phyloP scores from a whole-genome alignment of 2,797 vertebrate species.

The Monodelphis domestica region DNA sequence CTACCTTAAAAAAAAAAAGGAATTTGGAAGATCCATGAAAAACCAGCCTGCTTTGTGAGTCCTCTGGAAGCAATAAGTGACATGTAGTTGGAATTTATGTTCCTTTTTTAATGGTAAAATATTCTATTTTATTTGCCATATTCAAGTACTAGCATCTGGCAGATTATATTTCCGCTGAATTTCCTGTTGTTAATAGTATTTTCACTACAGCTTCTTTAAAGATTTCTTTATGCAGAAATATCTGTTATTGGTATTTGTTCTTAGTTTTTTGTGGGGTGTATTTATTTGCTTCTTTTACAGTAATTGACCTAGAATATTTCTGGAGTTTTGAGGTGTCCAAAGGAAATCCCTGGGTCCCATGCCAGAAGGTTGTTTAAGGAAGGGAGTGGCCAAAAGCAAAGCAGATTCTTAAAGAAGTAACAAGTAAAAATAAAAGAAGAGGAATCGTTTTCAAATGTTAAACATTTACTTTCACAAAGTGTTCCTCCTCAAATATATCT shows the following conservation, averaged over 20 bases:
- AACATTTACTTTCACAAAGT: too few species aligned
- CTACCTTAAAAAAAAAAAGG: conserved; percentile 53
- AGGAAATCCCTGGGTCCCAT: too few species aligned
- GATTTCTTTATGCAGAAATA: neutral
- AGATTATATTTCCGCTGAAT: conserved; percentile 66
- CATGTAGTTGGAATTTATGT: conserved; percentile 31
- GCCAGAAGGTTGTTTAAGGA: too few species aligned
- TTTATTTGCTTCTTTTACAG: conserved; percentile 76
- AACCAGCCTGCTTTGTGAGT: conserved; percentile 47
- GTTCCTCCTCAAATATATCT: too few species aligned
- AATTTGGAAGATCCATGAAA: conserved; percentile 64
- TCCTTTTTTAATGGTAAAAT: conserved; percentile 64
- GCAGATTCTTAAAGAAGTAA: too few species aligned
- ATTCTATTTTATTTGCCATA: conserved; percentile 68
- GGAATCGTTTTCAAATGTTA: too few species aligned
- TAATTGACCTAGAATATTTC: too few species aligned
- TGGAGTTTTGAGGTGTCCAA: too few species aligned
- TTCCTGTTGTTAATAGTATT: conserved; percentile 65
- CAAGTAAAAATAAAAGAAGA: too few species aligned
- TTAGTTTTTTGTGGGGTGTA: conserved; percentile 51
- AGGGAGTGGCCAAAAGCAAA: too few species aligned
- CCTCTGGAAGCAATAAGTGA: conserved; percentile 46
- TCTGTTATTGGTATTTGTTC: conserved; percentile 64
- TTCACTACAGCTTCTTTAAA: conserved; percentile 69
- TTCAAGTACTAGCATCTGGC: conserved; percentile 52